Base-by-base conservation (phyloP, 1,140 invertebrate genomes). In the Bombus picipes region DNA sequence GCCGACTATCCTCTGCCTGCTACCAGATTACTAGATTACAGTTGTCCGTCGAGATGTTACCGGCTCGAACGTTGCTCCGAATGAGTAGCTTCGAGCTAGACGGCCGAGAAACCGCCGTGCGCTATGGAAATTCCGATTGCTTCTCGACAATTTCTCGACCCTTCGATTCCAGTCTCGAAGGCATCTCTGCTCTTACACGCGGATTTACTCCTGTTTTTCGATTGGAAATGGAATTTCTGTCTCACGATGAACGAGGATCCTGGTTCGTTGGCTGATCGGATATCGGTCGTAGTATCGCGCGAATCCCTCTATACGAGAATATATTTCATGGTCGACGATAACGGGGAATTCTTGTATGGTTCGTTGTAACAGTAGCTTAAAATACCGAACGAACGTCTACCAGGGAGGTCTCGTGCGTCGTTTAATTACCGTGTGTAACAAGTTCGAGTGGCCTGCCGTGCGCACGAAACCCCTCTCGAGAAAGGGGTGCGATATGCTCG, bases 381-480 rank as follows among this genome's bases (percentile, higher is more conserved):
- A 91, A 93, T 87, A 87, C 37, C 76, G 79, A 85, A 53, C 78
- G 77, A 80, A 37, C 86, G 89, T 91, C 91, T 89, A 89, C 71
- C 90, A 87, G 88, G 91, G 80, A 91, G 90, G 91, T 94, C 92
- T 94, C 94, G 94, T 94, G 94, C 93, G 93, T 94, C 92, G 93
- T 95, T 94, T 95, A 94, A 95, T 95, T 95, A 95, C 91, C 91
- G 93, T 93, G 91, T 94, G 94, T 94, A 94, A 95, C 94, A 92
- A 94, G 94, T 94, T 94, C 92, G 92, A 95, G 94, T 95, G 92
- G 94, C 89, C 47, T 95, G 92, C 92, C 94, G 94, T 94, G 94
- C 89, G 85, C 94, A 93, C 94, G 93, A 94, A 94, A 93, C 86
- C 90, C 89, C 88, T 90, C 88, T 89, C 89, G 79, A 84, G 89